Evolutionary conservation across 2,113 vertebrate genomes (phyloP).

Genomic region (Turdus rufiventris): DNA sequence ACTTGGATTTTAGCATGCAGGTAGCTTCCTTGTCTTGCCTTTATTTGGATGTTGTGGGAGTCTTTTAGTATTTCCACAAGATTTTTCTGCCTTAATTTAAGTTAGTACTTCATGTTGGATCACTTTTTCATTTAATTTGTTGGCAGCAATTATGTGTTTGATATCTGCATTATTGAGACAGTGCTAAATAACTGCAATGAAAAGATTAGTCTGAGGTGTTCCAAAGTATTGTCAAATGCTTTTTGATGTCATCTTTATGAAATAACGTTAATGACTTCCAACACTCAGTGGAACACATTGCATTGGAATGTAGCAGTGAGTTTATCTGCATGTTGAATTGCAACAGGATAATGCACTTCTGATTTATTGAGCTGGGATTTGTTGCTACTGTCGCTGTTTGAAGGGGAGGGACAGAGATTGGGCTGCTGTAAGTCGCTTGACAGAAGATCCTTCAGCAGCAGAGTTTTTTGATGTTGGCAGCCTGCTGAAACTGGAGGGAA

Average conservation of each 20-base stretch:
- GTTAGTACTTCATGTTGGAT: background rate
- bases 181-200: background rate
- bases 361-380: background rate
- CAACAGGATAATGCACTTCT: background rate
- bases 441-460: background rate
- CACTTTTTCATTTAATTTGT: background rate
- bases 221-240: background rate
- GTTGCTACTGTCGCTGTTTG: background rate
- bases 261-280: background rate
- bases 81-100: background rate
- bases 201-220: background rate
- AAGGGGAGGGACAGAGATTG: background rate
- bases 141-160: background rate
- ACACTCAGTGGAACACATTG: background rate
- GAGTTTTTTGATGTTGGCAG: background rate
- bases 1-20: background rate
- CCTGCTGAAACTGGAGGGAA: background rate
- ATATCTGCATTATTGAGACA: background rate
- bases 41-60: background rate
- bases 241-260: background rate
- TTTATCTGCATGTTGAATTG: background rate
- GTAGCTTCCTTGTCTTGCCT: background rate
- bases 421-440: background rate
- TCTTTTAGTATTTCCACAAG: background rate
- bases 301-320: background rate